Evolutionary conservation across 2,113 vertebrate genomes (phyloP), one percentile per base, ranked within the genome.

Genomic region (Promerops cafer): DNA sequence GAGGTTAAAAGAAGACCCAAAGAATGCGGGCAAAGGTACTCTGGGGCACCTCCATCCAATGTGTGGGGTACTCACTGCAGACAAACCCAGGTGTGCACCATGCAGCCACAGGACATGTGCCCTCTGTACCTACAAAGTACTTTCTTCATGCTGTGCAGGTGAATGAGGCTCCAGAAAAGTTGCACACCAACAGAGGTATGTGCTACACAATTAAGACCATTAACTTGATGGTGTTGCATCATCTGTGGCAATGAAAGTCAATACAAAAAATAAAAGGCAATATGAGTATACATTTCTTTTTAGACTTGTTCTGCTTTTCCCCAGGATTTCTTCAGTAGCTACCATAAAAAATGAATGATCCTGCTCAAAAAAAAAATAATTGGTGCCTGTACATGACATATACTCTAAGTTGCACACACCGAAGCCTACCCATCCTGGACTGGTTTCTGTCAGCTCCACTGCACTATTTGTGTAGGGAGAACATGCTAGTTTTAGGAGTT

Each of bases 21-120:
- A 39, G 15, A 13, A 4, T 57, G 49, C 14, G 16, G 68, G 66
- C n/a, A 65, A 28, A 74, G 84, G 7, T 2, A 0, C 7, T 18
- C 35, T 5, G 0, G 7, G 70, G 53, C 40, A 49, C 4, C 71
- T 56, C 40, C 71, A 39, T 4, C 13, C 57, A 7, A 2, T 0
- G 5, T 26, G 26, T 20, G 45, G 45, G 22, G 5, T 27, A 7
- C 11, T 37, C 28, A 2, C 42, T 63, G 85, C 49, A 79, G 40
- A 44, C 81, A 54, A 71, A 33, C 3, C 37, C 66, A 64, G 49
- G 19, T 1, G 19, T 19, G 49, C 39, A n/a, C 19, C 20, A 0
- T 2, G 9, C 23, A 33, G 39, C 3, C 7, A 1, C 28, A 61
- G 64, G 30, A 53, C 28, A 28, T 3, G 13, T 5, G 2, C 19